A percentile compares a stretch with the other conserved stretches of the same genome.
Evolutionary conservation across 2,888 invertebrate genomes (phyloP).

Genomic region (Autographa gamma): DNA sequence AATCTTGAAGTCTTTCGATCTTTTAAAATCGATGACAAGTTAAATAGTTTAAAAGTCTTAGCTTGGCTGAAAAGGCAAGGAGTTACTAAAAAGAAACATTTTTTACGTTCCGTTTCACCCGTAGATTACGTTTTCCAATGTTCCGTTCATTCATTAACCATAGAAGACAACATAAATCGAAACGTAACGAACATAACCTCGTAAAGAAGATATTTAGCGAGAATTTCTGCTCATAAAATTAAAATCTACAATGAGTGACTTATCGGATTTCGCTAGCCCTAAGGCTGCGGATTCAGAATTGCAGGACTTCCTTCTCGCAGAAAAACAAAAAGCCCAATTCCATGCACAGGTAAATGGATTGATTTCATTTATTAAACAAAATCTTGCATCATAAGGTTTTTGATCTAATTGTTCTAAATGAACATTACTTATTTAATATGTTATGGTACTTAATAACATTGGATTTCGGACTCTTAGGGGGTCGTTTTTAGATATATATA

Average conservation of each 20-base stretch:
- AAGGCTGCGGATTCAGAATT: slow-evolving; percentile 92
- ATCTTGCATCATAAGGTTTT: slow-evolving; percentile 34
- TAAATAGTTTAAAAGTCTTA: neutral
- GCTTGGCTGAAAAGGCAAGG: neutral
- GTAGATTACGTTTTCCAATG: neutral
- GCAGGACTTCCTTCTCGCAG: slow-evolving; percentile 94
- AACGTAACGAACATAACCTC: slow-evolving; percentile 37
- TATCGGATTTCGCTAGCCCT: slow-evolving; percentile 78
- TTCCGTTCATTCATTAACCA: neutral
- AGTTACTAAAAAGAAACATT: neutral
- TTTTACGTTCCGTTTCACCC: neutral
- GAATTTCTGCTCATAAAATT: slow-evolving; percentile 15
- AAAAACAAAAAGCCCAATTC: slow-evolving; percentile 96
- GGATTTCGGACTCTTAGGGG: too few relatives aligned
- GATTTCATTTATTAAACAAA: slow-evolving; percentile 9
- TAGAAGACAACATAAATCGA: neutral
- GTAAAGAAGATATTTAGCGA: neutral
- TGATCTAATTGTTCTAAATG: neutral
- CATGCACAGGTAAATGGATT: slow-evolving; percentile 93
- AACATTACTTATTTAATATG: neutral
- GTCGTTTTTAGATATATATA: too few relatives aligned
- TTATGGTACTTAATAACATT: too few relatives aligned
- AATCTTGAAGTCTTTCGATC: too few relatives aligned
- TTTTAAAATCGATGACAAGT: too few relatives aligned
- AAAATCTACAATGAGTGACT: slow-evolving; percentile 72